Percentiles rank a stretch among this genome's conserved stretches.
phyloP scores from a whole-genome alignment of 2,888 invertebrate genomes.

The Cheilosia vulpina region DNA sequence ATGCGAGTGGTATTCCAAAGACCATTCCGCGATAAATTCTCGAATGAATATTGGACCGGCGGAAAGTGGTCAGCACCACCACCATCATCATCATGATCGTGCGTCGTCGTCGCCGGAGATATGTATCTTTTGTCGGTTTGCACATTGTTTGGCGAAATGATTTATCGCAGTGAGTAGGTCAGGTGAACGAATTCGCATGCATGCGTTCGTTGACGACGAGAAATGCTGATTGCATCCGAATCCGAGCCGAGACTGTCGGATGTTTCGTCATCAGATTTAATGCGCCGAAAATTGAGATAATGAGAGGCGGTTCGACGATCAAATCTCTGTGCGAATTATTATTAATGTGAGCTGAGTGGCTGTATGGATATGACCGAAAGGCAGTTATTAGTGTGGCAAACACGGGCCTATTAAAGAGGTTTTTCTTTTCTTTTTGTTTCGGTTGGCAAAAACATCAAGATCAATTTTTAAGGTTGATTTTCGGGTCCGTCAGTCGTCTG shows the following conservation, averaged over 20 bases:
- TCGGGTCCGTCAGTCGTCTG: background rate
- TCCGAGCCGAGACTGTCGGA: conserved; percentile 9
- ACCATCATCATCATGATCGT: background rate
- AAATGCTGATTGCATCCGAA: conserved; percentile 58
- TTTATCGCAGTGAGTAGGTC: conserved; percentile 69
- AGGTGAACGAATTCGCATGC: conserved; percentile 59
- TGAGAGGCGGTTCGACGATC: conserved; percentile 18
- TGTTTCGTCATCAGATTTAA: conserved; percentile 67
- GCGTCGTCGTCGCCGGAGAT: conserved; percentile 6
- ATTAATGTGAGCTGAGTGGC: conserved; percentile 22
- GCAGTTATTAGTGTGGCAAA: conserved; percentile 49
- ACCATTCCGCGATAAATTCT: conserved; percentile 24
- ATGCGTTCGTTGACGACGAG: conserved; percentile 44
- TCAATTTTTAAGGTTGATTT: conserved; percentile 55
- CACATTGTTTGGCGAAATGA: conserved; percentile 70
- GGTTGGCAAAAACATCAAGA: conserved; percentile 54
- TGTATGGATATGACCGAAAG: conserved; percentile 27
- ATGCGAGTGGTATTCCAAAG: conserved; percentile 6
- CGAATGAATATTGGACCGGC: conserved; percentile 52
- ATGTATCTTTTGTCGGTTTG: conserved; percentile 49
- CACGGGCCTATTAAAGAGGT: conserved; percentile 41
- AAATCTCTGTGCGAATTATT: conserved; percentile 24
- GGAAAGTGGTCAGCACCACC: conserved; percentile 52
- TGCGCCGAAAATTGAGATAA: conserved; percentile 64
- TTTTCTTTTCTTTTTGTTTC: conserved; percentile 2